These are phyloP conservation scores for Intellagama lesueurii DNA, from an alignment of 2,797 vertebrate genomes.

Conservation along the genomic window DNA sequence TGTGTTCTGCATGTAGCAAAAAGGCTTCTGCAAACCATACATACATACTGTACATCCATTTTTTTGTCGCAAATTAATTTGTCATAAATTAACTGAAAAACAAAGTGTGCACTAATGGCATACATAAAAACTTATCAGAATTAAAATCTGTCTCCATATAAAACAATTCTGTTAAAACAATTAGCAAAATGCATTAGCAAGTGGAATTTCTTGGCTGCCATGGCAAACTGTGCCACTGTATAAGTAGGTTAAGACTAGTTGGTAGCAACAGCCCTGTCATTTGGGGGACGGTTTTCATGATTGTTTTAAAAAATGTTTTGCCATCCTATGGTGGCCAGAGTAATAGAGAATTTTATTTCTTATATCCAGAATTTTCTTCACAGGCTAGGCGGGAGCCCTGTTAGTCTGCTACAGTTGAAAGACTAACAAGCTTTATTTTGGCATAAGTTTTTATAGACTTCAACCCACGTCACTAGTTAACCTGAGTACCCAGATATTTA, in stretches of 20 bases:
- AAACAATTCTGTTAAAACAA: background rate
- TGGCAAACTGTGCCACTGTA: background rate
- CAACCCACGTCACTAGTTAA: too few species aligned
- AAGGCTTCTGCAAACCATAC: background rate
- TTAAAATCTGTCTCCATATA: background rate
- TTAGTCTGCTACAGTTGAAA: background rate
- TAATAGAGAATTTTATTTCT: constrained; percentile 1
- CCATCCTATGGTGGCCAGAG: background rate
- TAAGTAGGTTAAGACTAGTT: background rate
- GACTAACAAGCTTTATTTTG: too few species aligned
- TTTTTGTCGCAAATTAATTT: background rate
- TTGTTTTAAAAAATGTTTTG: background rate
- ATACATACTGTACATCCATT: too few species aligned
- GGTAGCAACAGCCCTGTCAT: background rate
- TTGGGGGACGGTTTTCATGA: background rate
- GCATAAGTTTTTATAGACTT: too few species aligned
- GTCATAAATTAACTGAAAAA: background rate
- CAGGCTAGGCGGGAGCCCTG: background rate
- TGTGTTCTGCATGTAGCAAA: background rate
- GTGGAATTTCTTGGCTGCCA: background rate
- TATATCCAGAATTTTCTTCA: too few species aligned
- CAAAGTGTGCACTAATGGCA: background rate
- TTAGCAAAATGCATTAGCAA: background rate
- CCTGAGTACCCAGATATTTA: too few species aligned
- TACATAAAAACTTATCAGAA: background rate